These are phyloP conservation scores for Dinocampus coccinellae DNA, from an alignment of 2,888 invertebrate genomes.

Conservation along the genomic window DNA sequence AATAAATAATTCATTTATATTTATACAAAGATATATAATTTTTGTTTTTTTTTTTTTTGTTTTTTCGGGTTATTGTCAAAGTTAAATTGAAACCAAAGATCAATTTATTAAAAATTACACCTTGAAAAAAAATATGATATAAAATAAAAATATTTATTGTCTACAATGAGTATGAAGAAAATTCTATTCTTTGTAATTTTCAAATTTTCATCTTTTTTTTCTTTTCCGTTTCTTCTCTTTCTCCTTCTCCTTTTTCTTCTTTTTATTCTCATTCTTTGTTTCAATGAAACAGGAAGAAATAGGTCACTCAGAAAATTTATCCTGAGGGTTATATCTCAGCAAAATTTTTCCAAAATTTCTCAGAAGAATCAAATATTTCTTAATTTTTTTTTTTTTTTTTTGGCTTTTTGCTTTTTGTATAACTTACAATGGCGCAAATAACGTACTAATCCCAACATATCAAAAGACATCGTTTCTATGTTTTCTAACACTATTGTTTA, in stretches of 20 bases:
- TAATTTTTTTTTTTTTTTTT: too few species aligned
- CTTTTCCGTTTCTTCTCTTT: neutral
- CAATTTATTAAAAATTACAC: neutral
- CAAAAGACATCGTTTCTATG: neutral
- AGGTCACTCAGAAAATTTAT: slow-evolving; percentile 23
- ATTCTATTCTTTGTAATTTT: too few species aligned
- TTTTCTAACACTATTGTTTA: slow-evolving; percentile 19
- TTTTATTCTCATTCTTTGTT: neutral
- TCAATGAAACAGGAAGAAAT: slow-evolving; percentile 6
- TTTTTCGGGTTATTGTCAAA: neutral
- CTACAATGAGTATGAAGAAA: neutral
- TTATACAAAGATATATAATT: neutral
- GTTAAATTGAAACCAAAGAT: neutral
- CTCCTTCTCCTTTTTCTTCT: neutral
- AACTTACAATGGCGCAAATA: neutral
- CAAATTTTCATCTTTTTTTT: too few species aligned
- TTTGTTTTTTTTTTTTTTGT: neutral
- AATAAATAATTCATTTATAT: too few species aligned
- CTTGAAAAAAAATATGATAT: neutral
- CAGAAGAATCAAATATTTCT: too few species aligned
- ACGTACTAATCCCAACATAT: neutral
- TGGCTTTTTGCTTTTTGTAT: too few species aligned
- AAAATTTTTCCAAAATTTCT: slow-evolving; percentile 27
- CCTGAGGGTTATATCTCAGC: slow-evolving; percentile 22
- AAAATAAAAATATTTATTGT: neutral